Percentiles rank a stretch among this genome's conserved stretches.
These are phyloP conservation scores for Lacerta agilis DNA, from an alignment of 2,797 vertebrate species.

Conservation along the genomic window DNA sequence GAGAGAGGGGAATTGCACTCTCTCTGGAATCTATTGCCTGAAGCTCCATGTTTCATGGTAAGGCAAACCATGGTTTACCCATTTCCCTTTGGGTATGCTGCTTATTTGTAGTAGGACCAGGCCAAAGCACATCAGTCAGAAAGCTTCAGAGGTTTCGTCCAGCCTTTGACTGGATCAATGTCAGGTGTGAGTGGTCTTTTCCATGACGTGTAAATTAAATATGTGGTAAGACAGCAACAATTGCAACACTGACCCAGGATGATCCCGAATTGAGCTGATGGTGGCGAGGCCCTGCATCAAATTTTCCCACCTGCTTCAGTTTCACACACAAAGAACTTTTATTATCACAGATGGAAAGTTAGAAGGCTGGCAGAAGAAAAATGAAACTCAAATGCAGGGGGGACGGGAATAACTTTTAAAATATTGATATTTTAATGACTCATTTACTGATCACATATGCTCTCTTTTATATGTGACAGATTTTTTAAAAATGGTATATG, in stretches of 20 bases:
- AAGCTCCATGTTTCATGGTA: background rate
- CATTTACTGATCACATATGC: conserved; percentile 4
- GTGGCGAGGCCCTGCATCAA: background rate
- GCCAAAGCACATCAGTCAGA: background rate
- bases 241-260: background rate
- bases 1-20: background rate
- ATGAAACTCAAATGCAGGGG: background rate
- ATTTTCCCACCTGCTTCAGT: background rate
- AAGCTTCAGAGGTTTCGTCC: background rate
- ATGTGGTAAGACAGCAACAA: background rate
- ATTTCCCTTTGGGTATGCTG: background rate
- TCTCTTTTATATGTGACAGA: background rate
- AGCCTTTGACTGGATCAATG: background rate
- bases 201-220: background rate
- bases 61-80: background rate
- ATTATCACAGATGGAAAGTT: background rate
- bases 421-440: conserved; percentile 40
- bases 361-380: background rate
- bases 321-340: background rate
- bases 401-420: background rate
- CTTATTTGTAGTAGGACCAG: background rate
- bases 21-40: background rate
- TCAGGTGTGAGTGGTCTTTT: background rate
- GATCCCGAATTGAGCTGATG: background rate
- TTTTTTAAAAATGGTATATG: background rate